phyloP scores from a whole-genome alignment of 2,797 vertebrate genomes.

The Pipistrellus kuhlii region DNA sequence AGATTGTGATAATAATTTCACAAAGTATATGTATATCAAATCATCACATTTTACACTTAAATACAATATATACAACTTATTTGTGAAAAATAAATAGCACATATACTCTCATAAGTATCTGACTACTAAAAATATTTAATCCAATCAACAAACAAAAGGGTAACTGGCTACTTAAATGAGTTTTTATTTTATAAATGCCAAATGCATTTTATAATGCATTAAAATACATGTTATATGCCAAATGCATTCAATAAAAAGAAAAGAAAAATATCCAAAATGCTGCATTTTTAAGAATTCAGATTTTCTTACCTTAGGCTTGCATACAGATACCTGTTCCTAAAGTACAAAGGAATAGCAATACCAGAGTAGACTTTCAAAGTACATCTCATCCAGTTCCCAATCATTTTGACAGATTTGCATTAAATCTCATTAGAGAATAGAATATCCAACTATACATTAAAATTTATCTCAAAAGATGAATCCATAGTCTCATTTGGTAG shows the following conservation, averaged over 20 bases:
- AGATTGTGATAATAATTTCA: neutral
- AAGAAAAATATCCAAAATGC: neutral
- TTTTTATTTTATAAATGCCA: neutral
- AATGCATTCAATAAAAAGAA: neutral
- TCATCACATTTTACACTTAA: neutral
- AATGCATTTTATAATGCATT: too few species aligned
- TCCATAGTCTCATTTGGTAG: slow-evolving; percentile 34
- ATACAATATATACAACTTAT: neutral
- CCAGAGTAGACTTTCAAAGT: neutral
- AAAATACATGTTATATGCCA: neutral
- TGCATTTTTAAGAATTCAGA: slow-evolving; percentile 40
- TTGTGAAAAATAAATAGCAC: neutral
- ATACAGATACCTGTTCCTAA: neutral
- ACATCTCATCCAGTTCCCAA: neutral
- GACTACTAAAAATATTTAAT: neutral
- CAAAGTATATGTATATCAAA: neutral
- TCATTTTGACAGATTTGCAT: neutral
- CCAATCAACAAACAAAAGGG: neutral
- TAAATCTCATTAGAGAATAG: neutral
- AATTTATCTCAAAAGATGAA: neutral
- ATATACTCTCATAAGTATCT: slow-evolving; percentile 14
- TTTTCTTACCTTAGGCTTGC: neutral
- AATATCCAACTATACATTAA: neutral
- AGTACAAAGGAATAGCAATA: neutral
- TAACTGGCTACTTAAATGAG: neutral